Percentiles rank a stretch among this genome's conserved stretches.
Conservation (phyloP, 2,888 invertebrate species). For the Phragmatobia fuliginosa region DNA sequence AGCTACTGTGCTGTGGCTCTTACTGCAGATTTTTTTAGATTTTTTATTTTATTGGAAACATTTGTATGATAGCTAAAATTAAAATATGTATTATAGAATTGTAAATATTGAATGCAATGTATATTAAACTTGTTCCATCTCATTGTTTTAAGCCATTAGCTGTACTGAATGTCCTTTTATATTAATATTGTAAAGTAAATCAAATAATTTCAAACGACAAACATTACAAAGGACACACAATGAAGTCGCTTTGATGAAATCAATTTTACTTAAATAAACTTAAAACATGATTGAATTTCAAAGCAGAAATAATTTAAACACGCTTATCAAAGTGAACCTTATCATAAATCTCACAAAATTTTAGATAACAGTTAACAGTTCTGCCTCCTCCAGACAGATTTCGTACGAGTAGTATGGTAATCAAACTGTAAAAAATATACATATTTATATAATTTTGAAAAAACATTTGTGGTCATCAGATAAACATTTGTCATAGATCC, state of each 20-base stretch:
- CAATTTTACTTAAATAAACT: constrained; percentile 41
- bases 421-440: too few relatives aligned
- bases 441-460: too few relatives aligned
- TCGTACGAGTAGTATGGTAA: too few relatives aligned
- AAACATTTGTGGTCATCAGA: too few relatives aligned
- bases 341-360: constrained; percentile 10
- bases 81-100: background rate
- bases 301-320: constrained; percentile 45
- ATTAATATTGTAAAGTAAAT: background rate
- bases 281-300: constrained; percentile 28
- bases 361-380: too few relatives aligned
- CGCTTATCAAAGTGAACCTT: constrained; percentile 31
- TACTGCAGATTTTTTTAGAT: background rate
- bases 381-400: too few relatives aligned
- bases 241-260: constrained; percentile 37
- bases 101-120: background rate
- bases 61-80: background rate
- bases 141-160: background rate
- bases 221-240: background rate
- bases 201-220: background rate
- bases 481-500: too few relatives aligned
- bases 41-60: background rate
- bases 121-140: background rate
- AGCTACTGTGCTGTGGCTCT: too few relatives aligned
- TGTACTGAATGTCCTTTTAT: background rate